phyloP scores from a whole-genome alignment of 1,140 invertebrate genomes.

The Nixonia krombeini region DNA sequence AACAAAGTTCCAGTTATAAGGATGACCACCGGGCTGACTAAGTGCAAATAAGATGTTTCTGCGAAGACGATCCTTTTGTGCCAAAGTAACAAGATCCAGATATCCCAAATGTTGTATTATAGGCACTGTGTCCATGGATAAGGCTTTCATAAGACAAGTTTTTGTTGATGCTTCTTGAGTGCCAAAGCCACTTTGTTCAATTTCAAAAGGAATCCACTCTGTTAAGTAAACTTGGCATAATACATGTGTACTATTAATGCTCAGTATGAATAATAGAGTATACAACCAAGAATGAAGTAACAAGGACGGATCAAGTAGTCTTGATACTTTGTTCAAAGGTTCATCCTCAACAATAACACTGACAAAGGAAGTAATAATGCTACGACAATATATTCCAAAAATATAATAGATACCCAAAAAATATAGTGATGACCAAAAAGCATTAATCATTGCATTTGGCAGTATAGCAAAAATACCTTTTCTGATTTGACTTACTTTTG shows the following conservation, averaged over 20 bases:
- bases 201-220: slow-evolving; percentile 75
- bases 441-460: slow-evolving; percentile 72
- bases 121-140: slow-evolving; percentile 73
- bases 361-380: slow-evolving; percentile 29
- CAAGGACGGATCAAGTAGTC: slow-evolving; percentile 70
- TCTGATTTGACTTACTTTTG: slow-evolving; percentile 77
- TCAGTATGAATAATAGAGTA: slow-evolving; percentile 77
- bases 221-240: slow-evolving; percentile 80
- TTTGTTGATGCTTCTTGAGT: slow-evolving; percentile 29
- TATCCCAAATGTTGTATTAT: slow-evolving; percentile 81
- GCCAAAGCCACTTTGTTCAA: slow-evolving; percentile 49
- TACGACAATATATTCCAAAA: slow-evolving; percentile 67
- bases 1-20: slow-evolving; percentile 83
- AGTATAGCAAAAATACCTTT: slow-evolving; percentile 72
- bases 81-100: slow-evolving; percentile 77
- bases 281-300: slow-evolving; percentile 79
- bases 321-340: slow-evolving; percentile 71
- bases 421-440: slow-evolving; percentile 75
- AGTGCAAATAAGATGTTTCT: slow-evolving; percentile 78
- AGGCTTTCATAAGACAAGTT: slow-evolving; percentile 72
- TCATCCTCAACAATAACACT: slow-evolving; percentile 65
- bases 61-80: slow-evolving; percentile 73
- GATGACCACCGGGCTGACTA: slow-evolving; percentile 83
- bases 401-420: slow-evolving; percentile 76
- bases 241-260: slow-evolving; percentile 78